These are phyloP conservation scores for Terrapene triunguis DNA, from an alignment of 2,113 vertebrate genomes.

Conservation along the genomic window DNA sequence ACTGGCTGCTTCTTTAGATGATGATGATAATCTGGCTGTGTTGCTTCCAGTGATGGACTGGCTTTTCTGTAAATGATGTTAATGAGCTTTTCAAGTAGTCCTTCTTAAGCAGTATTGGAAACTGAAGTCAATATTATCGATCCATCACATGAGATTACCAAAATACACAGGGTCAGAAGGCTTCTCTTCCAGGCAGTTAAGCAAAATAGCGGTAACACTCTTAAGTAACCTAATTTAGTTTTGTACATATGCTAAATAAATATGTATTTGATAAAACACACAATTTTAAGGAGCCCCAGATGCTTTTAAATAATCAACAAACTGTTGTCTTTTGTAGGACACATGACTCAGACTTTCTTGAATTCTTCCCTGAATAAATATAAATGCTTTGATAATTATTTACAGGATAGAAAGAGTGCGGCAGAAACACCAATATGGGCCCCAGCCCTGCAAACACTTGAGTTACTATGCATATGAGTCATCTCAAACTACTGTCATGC, in stretches of 20 bases:
- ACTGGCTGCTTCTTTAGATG: background rate
- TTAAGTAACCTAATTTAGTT: constrained; percentile 6
- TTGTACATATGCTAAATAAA: background rate
- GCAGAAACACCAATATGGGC: background rate
- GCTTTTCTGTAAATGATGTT: background rate
- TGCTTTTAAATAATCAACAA: constrained; percentile 24
- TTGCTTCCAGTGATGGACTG: background rate
- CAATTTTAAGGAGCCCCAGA: background rate
- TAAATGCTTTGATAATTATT: background rate
- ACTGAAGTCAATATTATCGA: background rate
- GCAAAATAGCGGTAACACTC: background rate
- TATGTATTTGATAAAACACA: constrained; percentile 5
- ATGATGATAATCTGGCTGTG: background rate
- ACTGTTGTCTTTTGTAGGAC: constrained; percentile 10
- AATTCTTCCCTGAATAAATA: constrained; percentile 34
- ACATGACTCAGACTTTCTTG: constrained; percentile 23
- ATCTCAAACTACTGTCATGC: background rate
- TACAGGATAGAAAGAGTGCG: background rate
- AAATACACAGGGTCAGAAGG: background rate
- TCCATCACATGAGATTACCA: background rate
- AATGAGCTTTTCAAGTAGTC: constrained; percentile 1
- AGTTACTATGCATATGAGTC: background rate
- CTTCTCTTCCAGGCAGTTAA: constrained; percentile 7
- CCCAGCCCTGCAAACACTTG: background rate
- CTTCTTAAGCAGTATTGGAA: background rate